A percentile compares a stretch with the other conserved stretches of the same genome.
phyloP scores from a whole-genome alignment of 2,113 vertebrate species.

The Okapia johnstoni region DNA sequence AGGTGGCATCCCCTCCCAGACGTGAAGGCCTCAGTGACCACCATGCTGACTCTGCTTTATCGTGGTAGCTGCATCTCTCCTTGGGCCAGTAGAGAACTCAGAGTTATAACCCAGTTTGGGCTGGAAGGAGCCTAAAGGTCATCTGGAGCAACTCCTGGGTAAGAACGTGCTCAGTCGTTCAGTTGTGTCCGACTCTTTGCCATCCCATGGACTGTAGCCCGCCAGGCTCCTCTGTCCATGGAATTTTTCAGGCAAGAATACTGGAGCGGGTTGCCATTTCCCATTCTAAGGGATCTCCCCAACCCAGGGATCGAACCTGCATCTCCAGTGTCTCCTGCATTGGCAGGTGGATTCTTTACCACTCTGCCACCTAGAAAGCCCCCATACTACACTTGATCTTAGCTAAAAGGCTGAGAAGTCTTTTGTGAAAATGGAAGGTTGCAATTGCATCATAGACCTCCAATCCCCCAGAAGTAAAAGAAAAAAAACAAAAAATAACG shows the following conservation, averaged over 20 bases:
- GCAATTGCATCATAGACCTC: neutral
- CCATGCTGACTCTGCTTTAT: neutral
- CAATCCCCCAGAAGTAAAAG: neutral
- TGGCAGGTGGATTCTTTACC: neutral
- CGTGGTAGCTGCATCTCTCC: neutral
- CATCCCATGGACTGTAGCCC: accelerated
- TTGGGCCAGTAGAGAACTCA: neutral
- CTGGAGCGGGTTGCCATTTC: neutral
- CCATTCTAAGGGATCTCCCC: neutral
- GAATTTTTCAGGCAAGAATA: neutral
- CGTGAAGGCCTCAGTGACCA: neutral
- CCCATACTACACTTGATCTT: neutral
- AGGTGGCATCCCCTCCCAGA: accelerated
- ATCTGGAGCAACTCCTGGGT: neutral
- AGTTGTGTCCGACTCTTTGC: neutral
- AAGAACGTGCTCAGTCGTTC: neutral
- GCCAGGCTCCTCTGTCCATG: neutral
- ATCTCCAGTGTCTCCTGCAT: neutral
- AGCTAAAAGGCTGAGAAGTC: neutral
- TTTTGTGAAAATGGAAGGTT: neutral
- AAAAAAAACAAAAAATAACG: neutral
- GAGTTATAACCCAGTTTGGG: neutral
- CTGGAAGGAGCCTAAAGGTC: neutral
- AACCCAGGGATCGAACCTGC: neutral
- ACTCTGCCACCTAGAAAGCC: neutral